Evolutionary conservation across 2,797 vertebrate genomes (phyloP), one percentile per base, ranked within the genome.

Genomic region (Urophycis tenuis): DNA sequence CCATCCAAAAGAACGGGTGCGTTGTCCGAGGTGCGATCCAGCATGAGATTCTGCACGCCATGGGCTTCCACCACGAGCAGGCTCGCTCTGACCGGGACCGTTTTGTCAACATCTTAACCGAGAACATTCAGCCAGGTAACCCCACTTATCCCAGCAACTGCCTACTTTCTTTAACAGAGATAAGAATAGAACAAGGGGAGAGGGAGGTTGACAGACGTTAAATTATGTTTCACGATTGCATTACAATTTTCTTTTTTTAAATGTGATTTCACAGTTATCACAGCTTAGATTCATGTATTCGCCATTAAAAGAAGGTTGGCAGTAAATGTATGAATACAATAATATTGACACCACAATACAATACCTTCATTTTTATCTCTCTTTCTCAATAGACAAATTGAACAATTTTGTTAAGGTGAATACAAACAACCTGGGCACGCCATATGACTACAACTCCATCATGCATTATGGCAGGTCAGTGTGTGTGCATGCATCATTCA

Each of bases 61-160:
- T 93, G 33, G 90, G 91, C 35, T 91, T 92, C 82, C 74, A 89
- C 60, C 92, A 93, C 2, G 91, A 92, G 74, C 91, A 92, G 0
- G 73, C 71, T 36, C 89, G 90, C 74, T 89, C 85, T 0, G 91
- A 93, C 83, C 82, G 91, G n/a, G 87, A 92, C 77, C 0, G 1
- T 0, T 69, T 82, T 12, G 60, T 92, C 76, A 0, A 0, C 0
- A 86, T 93, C 53, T 1, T 82, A 6, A n/a, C 0, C 0, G 0
- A 85, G 3, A 93, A 93, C 85, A 80, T 93, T 3, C 0, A 0
- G 0, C 0, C 17, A 73, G 85, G 92, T 91, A n/a, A n/a, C n/a
- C n/a, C 11, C 15, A 5, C 33, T 7, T 22, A 8, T 17, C 35
- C 22, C 1, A 6, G 69, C 60, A 29, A 67, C 60, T 67, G 60